A percentile compares a stretch with the other conserved stretches of the same genome.
Evolutionary conservation across 1,140 invertebrate species (phyloP).

Genomic region (Drosophila lini): DNA sequence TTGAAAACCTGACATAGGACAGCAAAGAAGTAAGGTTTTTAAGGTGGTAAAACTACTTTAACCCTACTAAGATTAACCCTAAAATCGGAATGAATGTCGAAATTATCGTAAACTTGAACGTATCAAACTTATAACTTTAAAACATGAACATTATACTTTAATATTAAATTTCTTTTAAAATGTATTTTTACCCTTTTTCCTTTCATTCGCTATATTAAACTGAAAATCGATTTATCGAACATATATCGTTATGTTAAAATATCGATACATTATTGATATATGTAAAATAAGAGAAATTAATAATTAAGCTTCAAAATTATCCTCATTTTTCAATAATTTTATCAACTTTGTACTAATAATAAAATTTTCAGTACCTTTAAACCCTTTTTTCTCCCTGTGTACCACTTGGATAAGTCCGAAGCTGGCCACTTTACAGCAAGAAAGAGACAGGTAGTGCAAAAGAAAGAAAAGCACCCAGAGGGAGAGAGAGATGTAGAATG

Average conservation of each 20-base stretch:
- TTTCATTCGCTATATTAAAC: neutral
- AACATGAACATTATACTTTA: no score
- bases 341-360: no score
- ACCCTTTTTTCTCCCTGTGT: neutral
- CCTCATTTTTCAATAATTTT: no score
- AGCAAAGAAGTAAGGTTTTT: neutral
- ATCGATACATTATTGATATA: neutral
- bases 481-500: neutral
- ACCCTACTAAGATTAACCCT: no score
- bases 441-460: conserved; percentile 15
- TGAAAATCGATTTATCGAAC: neutral
- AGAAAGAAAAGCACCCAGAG: conserved; percentile 2
- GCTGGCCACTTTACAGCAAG: conserved; percentile 46
- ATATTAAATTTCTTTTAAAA: no score
- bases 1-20: neutral
- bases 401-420: conserved; percentile 24
- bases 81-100: no score
- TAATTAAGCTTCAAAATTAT: neutral
- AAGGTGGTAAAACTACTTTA: no score
- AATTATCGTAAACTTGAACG: no score
- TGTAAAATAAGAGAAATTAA: no score
- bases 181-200: neutral
- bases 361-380: neutral
- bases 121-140: no score
- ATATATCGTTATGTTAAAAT: neutral